phyloP scores from a whole-genome alignment of 2,888 invertebrate genomes.

The Archaeoteleia sp. region DNA sequence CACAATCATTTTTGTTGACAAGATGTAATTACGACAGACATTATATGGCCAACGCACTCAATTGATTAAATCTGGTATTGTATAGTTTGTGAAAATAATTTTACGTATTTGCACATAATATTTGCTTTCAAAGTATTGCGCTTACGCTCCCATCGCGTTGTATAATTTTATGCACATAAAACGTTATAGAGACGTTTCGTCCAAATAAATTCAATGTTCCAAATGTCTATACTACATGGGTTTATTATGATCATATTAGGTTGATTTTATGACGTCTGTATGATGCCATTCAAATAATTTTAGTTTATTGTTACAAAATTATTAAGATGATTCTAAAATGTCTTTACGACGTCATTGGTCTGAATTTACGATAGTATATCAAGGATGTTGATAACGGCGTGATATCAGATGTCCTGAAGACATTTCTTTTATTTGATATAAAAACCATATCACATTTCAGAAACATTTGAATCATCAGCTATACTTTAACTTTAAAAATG shows the following conservation, averaged over 20 bases:
- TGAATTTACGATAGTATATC: slow-evolving; percentile 24
- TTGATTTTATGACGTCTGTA: slow-evolving; percentile 45
- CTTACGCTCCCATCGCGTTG: slow-evolving; percentile 14
- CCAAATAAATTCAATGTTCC: slow-evolving; percentile 33
- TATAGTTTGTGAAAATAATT: slow-evolving; percentile 27
- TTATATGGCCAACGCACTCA: no score
- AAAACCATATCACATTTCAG: no score
- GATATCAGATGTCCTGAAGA: no score
- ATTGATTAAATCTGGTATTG: no score
- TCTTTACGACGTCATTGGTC: slow-evolving; percentile 38
- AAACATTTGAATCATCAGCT: no score
- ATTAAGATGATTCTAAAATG: slow-evolving; percentile 42
- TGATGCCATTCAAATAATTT: slow-evolving; percentile 47
- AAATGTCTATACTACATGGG: slow-evolving; percentile 27
- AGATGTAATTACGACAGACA: no score
- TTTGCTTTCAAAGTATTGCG: slow-evolving; percentile 13
- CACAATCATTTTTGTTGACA: no score
- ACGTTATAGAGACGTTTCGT: slow-evolving; percentile 21
- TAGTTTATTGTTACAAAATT: slow-evolving; percentile 46
- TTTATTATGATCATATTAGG: slow-evolving; percentile 44
- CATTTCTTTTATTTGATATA: no score
- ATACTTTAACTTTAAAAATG: no score
- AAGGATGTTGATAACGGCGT: no score
- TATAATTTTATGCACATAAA: slow-evolving; percentile 24
- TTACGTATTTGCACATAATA: slow-evolving; percentile 24